Conservation (phyloP, 2,888 invertebrate species). For the Osmoderma eremita region DNA sequence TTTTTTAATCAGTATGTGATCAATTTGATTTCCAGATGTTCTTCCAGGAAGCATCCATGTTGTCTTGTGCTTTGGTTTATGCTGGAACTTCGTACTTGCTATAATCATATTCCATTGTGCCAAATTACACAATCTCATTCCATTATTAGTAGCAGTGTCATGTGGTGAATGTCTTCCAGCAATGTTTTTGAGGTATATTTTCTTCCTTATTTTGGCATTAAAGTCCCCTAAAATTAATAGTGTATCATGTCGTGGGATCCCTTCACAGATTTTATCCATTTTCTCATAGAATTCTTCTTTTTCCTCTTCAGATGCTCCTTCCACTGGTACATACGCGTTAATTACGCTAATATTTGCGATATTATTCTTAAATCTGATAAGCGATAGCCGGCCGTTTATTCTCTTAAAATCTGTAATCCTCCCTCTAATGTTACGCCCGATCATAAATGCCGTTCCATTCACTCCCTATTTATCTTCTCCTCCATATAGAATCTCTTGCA, state of each 20-base stretch:
- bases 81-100: slow-evolving; percentile 41
- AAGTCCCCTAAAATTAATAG: slow-evolving; percentile 40
- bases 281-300: slow-evolving; percentile 35
- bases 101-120: slow-evolving; percentile 19
- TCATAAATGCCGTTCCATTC: no score
- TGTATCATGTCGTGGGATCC: slow-evolving; percentile 12
- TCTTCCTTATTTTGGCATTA: slow-evolving; percentile 41
- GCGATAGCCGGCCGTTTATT: not conserved
- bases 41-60: slow-evolving; percentile 38
- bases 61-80: slow-evolving; percentile 33
- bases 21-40: slow-evolving; percentile 34
- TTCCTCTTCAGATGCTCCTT: slow-evolving; percentile 13
- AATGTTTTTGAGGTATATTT: slow-evolving; percentile 30
- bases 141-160: slow-evolving; percentile 36
- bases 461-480: no score
- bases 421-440: not conserved
- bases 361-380: slow-evolving; percentile 26
- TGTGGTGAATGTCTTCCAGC: slow-evolving; percentile 39
- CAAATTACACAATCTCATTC: slow-evolving; percentile 34
- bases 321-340: slow-evolving; percentile 29
- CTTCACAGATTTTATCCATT: slow-evolving; percentile 20
- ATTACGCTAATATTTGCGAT: slow-evolving; percentile 31
- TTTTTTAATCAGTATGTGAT: slow-evolving; percentile 35
- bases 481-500: slow-evolving; percentile 41
- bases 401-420: not conserved